Conservation (phyloP, 2,888 invertebrate species). For the Calliphora vomitoria region DNA sequence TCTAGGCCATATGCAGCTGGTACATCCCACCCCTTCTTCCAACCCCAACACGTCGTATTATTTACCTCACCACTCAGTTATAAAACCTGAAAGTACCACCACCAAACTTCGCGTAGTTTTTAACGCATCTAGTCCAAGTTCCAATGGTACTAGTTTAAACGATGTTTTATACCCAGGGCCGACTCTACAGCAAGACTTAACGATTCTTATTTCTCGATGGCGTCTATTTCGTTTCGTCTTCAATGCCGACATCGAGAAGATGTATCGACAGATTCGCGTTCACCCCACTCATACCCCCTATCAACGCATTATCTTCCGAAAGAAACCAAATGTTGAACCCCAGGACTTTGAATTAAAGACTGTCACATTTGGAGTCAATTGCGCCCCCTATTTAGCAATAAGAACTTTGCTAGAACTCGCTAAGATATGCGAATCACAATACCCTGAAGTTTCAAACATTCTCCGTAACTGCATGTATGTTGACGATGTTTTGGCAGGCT, state of each 20-base stretch:
- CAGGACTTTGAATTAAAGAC: no score
- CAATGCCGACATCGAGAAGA: constrained; percentile 74
- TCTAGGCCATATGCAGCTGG: constrained; percentile 15
- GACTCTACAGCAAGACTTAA: constrained; percentile 62
- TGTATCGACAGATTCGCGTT: constrained; percentile 71
- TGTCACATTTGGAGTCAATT: no score
- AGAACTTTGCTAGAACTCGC: no score
- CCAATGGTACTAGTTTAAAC: constrained; percentile 49
- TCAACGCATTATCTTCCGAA: not conserved
- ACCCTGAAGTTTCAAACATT: constrained; percentile 52
- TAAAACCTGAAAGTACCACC: constrained; percentile 64
- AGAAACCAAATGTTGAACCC: no score
- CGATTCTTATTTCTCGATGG: constrained; percentile 49
- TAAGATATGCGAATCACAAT: constrained; percentile 17
- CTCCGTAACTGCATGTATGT: not conserved
- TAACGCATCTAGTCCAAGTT: constrained; percentile 64
- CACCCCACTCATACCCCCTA: constrained; percentile 46
- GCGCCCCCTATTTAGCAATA: no score
- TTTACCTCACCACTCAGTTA: constrained; percentile 59
- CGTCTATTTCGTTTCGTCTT: constrained; percentile 62
- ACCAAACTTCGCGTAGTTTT: constrained; percentile 73
- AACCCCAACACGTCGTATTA: not conserved
- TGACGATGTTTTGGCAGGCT: no score
- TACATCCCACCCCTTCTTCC: not conserved
- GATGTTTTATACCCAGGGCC: constrained; percentile 68